phyloP scores from a whole-genome alignment of 1,140 invertebrate genomes.

The Lepidotrigona ventralis region DNA sequence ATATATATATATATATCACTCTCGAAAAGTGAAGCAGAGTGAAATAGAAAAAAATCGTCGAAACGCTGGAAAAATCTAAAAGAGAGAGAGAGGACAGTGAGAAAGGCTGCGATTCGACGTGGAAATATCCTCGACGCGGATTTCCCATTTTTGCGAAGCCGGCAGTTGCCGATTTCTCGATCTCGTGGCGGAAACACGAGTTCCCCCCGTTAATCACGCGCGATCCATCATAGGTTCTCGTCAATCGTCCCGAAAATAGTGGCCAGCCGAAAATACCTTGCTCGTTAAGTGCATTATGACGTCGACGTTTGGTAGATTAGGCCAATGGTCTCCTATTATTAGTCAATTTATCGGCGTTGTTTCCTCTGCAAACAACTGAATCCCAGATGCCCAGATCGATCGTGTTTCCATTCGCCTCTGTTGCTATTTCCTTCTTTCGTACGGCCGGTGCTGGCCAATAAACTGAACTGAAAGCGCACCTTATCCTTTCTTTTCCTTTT shows the following conservation, averaged over 20 bases:
- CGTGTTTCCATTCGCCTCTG: not conserved
- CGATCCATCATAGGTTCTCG: constrained; percentile 54
- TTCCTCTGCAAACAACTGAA: constrained; percentile 56
- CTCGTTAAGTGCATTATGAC: constrained; percentile 65
- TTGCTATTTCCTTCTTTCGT: not conserved
- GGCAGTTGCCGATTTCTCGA: not conserved
- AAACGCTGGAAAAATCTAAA: no score
- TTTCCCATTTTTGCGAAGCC: not conserved
- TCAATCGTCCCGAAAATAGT: constrained; percentile 61
- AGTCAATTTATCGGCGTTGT: constrained; percentile 61
- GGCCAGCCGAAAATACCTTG: constrained; percentile 51
- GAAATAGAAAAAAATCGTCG: not conserved
- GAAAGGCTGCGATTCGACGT: not conserved
- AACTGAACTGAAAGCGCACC: not conserved
- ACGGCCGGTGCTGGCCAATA: not conserved
- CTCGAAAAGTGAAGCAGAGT: not conserved
- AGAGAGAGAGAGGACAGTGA: not conserved
- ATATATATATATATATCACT: no score
- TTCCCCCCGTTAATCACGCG: constrained; percentile 46
- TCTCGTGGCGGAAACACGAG: constrained; percentile 31
- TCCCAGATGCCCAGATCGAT: constrained; percentile 47
- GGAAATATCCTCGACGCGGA: not conserved
- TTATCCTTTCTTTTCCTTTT: not conserved
- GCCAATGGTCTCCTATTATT: constrained; percentile 66
- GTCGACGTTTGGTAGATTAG: constrained; percentile 54